Conservation (phyloP, 2,888 invertebrate genomes). For the Andrena chrysosceles region DNA sequence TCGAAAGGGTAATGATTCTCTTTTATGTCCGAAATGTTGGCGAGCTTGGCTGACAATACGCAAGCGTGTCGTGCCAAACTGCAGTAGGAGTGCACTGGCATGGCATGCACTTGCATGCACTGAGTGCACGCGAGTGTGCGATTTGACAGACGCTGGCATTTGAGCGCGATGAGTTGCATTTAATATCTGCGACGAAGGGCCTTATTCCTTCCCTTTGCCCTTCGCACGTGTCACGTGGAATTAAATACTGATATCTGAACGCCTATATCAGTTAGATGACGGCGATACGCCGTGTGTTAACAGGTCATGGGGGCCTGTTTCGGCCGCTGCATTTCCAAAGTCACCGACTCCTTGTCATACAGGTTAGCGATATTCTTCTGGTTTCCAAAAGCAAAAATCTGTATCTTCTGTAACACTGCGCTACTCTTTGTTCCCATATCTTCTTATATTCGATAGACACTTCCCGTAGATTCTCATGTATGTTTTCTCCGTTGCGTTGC, state of each 20-base stretch:
- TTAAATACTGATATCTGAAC: constrained; percentile 66
- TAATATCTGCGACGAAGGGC: constrained; percentile 30
- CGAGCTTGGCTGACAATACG: constrained; percentile 22
- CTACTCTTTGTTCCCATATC: background rate
- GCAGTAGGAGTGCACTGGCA: constrained; percentile 15
- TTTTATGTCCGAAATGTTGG: constrained; percentile 19
- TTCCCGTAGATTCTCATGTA: background rate
- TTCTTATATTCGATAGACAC: background rate
- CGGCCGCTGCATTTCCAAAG: constrained; percentile 85
- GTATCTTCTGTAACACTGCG: too few relatives aligned
- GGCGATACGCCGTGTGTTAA: constrained; percentile 75
- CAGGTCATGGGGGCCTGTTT: constrained; percentile 86
- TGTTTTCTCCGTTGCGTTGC: background rate
- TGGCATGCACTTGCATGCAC: too few relatives aligned
- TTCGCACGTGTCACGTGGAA: constrained; percentile 61
- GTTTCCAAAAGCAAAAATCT: background rate
- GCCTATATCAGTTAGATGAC: constrained; percentile 76
- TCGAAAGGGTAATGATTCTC: constrained; percentile 2
- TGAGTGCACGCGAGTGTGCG: constrained; percentile 30
- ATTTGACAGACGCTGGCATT: background rate
- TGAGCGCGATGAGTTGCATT: constrained; percentile 29
- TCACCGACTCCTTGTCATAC: constrained; percentile 78
- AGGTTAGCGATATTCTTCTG: constrained; percentile 72
- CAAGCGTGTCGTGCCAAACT: constrained; percentile 27
- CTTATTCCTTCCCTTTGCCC: constrained; percentile 33